Conservation (phyloP, 1,140 invertebrate species). For the Microplitis demolitor region DNA sequence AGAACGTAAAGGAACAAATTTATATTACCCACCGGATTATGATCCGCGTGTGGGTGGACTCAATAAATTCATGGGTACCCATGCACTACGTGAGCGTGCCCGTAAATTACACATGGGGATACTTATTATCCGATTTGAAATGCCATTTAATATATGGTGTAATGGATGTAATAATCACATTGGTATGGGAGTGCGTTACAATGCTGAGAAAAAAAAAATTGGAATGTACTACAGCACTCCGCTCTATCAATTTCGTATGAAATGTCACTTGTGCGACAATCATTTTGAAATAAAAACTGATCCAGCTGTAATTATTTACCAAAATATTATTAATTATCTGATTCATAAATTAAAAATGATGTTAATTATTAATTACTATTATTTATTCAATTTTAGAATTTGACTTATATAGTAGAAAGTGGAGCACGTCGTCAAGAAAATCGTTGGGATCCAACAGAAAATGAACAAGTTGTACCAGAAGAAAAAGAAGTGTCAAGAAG, state of each 20-base stretch:
- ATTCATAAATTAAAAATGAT: too few relatives aligned
- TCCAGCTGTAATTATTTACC: conserved; percentile 77
- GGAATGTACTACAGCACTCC: conserved; percentile 99
- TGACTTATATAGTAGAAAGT: conserved; percentile 95
- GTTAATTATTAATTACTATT: not conserved
- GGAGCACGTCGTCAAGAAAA: conserved; percentile 96
- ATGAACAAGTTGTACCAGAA: conserved; percentile 91
- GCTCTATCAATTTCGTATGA: conserved; percentile 98
- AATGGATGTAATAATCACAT: conserved; percentile 98
- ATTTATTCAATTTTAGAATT: conserved; percentile 72
- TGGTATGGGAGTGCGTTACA: conserved; percentile 98
- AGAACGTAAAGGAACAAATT: conserved; percentile 96
- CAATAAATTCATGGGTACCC: conserved; percentile 93
- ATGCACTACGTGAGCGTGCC: conserved; percentile 94
- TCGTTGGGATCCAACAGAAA: conserved; percentile 95
- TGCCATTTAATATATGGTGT: conserved; percentile 99
- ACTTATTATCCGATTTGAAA: conserved; percentile 98
- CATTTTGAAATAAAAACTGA: conserved; percentile 99
- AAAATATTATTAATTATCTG: too few relatives aligned
- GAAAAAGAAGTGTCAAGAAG: conserved; percentile 87
- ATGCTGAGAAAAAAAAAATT: conserved; percentile 98
- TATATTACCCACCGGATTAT: conserved; percentile 99
- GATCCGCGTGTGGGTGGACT: conserved; percentile 90
- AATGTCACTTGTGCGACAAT: conserved; percentile 98
- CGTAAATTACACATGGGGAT: conserved; percentile 95